Base-by-base conservation (phyloP, 2,113 vertebrate species). In the Oryzias celebensis region DNA sequence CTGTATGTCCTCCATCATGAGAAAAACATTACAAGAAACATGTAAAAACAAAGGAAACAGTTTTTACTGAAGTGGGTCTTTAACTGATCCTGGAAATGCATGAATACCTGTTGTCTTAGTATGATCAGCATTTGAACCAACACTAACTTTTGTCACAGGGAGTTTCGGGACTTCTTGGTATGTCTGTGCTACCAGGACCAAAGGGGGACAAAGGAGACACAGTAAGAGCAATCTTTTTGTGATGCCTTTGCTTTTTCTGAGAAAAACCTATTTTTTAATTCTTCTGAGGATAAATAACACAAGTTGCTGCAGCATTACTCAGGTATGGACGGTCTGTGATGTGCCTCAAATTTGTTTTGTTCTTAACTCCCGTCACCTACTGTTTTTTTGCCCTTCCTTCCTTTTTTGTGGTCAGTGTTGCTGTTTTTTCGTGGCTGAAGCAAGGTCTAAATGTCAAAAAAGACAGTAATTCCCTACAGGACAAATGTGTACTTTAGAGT, bases 121-220 rank as follows among this genome's bases (percentile, higher is more conserved):
- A 8, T 31, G 31, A 31, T 43, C 12, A 42, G 14, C 45, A 47
- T 56, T 65, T 70, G 1, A 57, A 13, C 17, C 36, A 10, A 14
- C 14, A 22, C 49, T 51, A 12, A 54, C 6, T 16, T 7, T 55
- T 12, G 10, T 15, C n/a, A 63, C 55, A 98, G 95, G 95, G 92
- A 68, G 93, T 94, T 85, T 82, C 88, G 75, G 94, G 92, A 75
- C 82, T 91, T 60, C 92, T 89, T 3, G 93, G 92, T 65, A 59
- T 71, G 58, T 67, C 70, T 62, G 94, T 93, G 76, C 87, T 92
- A 60, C 89, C 92, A 42, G 94, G 94, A 65, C 86, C 87, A 49
- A 95, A 93, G 68, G 94, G 94, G 13, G 76, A 90, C 15, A 91
- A 88, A 90, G 94, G 94, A 80, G 89, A 93, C 62, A 93, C 86